Base-by-base conservation (phyloP, 2,113 vertebrate genomes). In the Mobula birostris region DNA sequence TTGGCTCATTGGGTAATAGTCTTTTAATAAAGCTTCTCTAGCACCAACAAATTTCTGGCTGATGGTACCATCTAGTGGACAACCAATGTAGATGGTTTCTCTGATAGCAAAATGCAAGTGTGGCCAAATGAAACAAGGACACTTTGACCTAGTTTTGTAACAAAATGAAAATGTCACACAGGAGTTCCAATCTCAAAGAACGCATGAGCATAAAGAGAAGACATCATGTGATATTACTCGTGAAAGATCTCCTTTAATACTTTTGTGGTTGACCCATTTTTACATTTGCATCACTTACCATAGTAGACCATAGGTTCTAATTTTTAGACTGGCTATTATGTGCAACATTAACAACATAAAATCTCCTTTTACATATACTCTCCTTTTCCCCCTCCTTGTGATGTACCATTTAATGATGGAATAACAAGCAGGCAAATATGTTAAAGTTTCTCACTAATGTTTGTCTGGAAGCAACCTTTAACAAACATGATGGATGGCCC, bases 81-180 rank as follows among this genome's bases (percentile, higher is more conserved):
- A 29, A 93, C 19, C 56, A 11, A 70, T 19, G 4, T 32, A 92
- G 66, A 12, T 92, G 68, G 7, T 72, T 72, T 72, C 32, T 66
- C 4, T 90, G 85, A 68, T 66, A 7, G 17, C 21, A 87, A 93
- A 29, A 24, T 74, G 19, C 19, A 15, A 21, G 72, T 74, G 21
- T 40, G 68, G 19, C 2, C n/a, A 85, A 24, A 85, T 56, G 58
- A 21, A 83, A 27, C 48, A 24, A 36, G 7, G 29, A 63, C 56
- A 63, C 11, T n/a, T 88, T 92, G 68, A 93, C 70, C 91, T 17
- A 93, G 36, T 74, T 76, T 74, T 74, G 21, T 17, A 93, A 72
- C 12, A 56, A 72, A 93, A 74, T 72, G 0, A 74, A 32, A 12
- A 40, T 70, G 17, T 36, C 70, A 27, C 17, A 93, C 21, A 74